These are phyloP conservation scores for Syngnathus typhle DNA, from an alignment of 2,113 vertebrate species.

Conservation along the genomic window DNA sequence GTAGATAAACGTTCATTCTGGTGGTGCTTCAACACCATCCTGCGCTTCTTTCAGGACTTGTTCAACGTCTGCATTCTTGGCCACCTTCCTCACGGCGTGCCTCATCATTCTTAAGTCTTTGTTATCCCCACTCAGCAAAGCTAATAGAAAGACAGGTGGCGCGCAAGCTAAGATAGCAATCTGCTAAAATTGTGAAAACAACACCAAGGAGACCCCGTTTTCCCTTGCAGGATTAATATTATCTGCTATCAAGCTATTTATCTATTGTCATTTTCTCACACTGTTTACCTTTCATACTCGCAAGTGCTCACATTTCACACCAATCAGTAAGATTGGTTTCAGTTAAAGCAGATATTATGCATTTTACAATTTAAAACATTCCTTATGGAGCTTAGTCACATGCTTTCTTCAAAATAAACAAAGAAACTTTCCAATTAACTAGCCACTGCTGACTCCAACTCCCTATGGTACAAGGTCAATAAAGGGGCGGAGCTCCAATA, in stretches of 20 bases:
- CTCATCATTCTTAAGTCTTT: slow-evolving; percentile 29
- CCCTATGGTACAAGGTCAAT: no score
- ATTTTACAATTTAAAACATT: background rate
- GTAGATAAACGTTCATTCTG: slow-evolving; percentile 63
- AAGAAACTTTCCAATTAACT: no score
- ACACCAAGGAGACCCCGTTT: background rate
- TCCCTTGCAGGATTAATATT: slow-evolving; percentile 7
- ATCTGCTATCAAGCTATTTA: background rate
- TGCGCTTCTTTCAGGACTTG: slow-evolving; percentile 40
- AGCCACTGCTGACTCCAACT: no score
- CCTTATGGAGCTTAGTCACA: background rate
- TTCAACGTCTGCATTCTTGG: slow-evolving; percentile 46
- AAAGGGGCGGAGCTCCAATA: no score
- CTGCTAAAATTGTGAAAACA: slow-evolving; percentile 7
- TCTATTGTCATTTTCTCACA: slow-evolving; percentile 5
- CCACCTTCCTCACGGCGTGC: slow-evolving; percentile 33
- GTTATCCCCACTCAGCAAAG: slow-evolving; percentile 26
- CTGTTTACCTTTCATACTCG: background rate
- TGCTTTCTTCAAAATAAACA: background rate
- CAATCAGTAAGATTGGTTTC: background rate
- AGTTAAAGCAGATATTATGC: background rate
- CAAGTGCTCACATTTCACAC: background rate
- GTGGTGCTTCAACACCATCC: slow-evolving; percentile 39
- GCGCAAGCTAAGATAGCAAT: slow-evolving; percentile 5
- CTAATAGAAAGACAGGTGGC: slow-evolving; percentile 9